These are phyloP conservation scores for Zaprionus davidi DNA, from an alignment of 1,140 invertebrate genomes.

Conservation along the genomic window DNA sequence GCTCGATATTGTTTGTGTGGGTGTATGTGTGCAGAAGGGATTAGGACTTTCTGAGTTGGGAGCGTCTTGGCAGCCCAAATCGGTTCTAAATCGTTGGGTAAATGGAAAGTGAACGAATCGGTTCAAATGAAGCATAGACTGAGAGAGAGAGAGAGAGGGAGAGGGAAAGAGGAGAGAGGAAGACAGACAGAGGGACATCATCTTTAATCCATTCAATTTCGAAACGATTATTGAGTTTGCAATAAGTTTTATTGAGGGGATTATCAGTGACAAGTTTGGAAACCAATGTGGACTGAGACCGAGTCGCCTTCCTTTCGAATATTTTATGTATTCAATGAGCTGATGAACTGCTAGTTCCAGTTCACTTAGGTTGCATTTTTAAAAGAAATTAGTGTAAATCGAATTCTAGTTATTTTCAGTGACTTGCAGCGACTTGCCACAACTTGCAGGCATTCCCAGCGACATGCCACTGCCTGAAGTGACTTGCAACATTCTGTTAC, in stretches of 20 bases:
- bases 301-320: background rate
- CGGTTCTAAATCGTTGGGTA: conserved; percentile 7
- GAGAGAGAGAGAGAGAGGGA: background rate
- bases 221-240: conserved; percentile 4
- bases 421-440: too few species aligned
- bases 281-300: background rate
- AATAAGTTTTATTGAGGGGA: background rate
- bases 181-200: background rate
- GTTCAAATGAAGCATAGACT: background rate
- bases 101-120: conserved; percentile 3
- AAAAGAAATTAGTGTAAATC: too few species aligned
- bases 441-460: too few species aligned
- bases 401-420: background rate
- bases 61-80: conserved; percentile 10
- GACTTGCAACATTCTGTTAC: too few species aligned
- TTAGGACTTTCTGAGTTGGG: background rate
- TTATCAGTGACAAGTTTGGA: conserved; percentile 7
- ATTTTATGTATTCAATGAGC: background rate
- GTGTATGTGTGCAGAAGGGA: conserved; percentile 5
- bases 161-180: too few species aligned
- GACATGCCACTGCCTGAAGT: too few species aligned
- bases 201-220: conserved; percentile 6
- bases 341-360: background rate
- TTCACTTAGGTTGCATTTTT: background rate
- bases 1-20: background rate